Conservation (phyloP, 1,140 invertebrate genomes). For the Chironomus striatipennis region DNA sequence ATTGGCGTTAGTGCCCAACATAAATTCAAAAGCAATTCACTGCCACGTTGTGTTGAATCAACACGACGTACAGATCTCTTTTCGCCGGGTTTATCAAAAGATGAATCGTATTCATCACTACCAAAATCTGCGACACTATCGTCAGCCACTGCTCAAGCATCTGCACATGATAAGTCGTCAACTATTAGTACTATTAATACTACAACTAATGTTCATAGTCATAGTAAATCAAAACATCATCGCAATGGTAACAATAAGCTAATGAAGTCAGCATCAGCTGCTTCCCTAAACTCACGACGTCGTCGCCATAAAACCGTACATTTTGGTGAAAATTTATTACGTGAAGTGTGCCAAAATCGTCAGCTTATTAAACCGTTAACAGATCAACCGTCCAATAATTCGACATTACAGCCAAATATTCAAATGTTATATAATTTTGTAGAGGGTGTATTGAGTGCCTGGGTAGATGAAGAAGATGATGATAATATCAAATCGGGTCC, state of each 20-base stretch:
- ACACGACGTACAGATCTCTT: slow-evolving; percentile 29
- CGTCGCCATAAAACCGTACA: slow-evolving; percentile 64
- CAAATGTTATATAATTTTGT: slow-evolving; percentile 68
- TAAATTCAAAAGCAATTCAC: slow-evolving; percentile 40
- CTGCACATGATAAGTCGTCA: slow-evolving; percentile 18
- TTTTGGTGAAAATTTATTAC: slow-evolving; percentile 59
- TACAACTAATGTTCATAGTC: slow-evolving; percentile 25
- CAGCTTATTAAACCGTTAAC: slow-evolving; percentile 39
- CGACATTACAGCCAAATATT: slow-evolving; percentile 55
- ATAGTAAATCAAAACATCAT: slow-evolving; percentile 27
- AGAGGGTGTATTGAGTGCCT: slow-evolving; percentile 56
- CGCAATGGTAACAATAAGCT: slow-evolving; percentile 33
- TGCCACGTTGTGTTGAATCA: slow-evolving; percentile 38
- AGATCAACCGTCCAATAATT: slow-evolving; percentile 31
- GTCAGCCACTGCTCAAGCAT: slow-evolving; percentile 25
- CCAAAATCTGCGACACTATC: slow-evolving; percentile 22
- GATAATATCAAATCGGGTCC: slow-evolving; percentile 51
- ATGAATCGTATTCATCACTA: slow-evolving; percentile 34
- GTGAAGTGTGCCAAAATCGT: slow-evolving; percentile 56
- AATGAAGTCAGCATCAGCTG: slow-evolving; percentile 41
- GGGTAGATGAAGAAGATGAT: slow-evolving; percentile 57
- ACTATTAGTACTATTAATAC: slow-evolving; percentile 11
- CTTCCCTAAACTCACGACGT: slow-evolving; percentile 48
- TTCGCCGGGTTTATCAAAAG: slow-evolving; percentile 27
- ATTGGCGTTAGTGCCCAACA: slow-evolving; percentile 32